These are phyloP conservation scores for Ormyrus labotus DNA, from an alignment of 2,888 invertebrate species.

Conservation along the genomic window DNA sequence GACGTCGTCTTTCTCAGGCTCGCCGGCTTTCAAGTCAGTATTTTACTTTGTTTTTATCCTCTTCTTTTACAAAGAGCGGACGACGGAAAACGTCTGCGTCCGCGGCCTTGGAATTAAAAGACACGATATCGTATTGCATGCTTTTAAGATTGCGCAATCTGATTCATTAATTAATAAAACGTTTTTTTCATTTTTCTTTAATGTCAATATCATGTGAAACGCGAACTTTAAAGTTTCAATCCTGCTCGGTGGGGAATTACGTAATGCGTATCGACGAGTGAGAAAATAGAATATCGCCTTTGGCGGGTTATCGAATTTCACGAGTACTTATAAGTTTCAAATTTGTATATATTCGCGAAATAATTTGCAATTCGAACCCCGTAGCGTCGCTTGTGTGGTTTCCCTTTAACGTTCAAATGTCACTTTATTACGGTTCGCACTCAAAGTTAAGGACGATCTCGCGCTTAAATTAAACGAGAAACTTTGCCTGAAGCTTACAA, in stretches of 20 bases:
- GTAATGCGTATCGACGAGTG: not conserved
- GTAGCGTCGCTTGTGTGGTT: not conserved
- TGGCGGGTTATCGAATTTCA: conserved; percentile 14
- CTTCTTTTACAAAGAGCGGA: not conserved
- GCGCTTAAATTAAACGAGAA: conserved; percentile 42
- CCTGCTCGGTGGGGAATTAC: not conserved
- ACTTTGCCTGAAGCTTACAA: conserved; percentile 15
- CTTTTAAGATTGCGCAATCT: no score
- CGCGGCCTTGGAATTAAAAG: no score
- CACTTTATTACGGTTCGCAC: conserved; percentile 45
- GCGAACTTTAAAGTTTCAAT: no score
- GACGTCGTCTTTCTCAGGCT: conserved; percentile 77
- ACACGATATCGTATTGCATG: no score
- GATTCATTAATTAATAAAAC: no score
- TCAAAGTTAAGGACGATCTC: conserved; percentile 19
- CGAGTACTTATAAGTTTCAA: conserved; percentile 30
- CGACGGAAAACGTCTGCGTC: no score
- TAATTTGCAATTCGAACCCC: conserved; percentile 43
- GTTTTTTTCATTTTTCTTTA: no score
- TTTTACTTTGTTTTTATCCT: not conserved
- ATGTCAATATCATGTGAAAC: no score
- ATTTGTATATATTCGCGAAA: conserved; percentile 11
- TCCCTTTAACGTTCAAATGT: conserved; percentile 30
- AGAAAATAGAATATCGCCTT: no score
- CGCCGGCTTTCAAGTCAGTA: conserved; percentile 76